These are phyloP conservation scores for Pteria penguin DNA, from an alignment of 2,888 invertebrate genomes.

Conservation along the genomic window DNA sequence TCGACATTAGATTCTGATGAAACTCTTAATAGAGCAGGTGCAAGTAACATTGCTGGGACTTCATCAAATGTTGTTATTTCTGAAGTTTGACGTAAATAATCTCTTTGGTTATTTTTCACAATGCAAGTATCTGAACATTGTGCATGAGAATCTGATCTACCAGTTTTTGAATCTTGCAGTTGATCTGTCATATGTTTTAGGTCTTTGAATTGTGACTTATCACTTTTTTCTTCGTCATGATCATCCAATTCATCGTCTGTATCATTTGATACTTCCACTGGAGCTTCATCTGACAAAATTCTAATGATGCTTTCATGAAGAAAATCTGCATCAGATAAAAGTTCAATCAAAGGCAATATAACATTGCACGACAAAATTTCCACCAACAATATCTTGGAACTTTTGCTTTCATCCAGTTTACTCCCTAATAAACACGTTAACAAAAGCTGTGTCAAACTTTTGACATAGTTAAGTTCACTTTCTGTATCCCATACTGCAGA, in stretches of 20 bases:
- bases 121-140: no score
- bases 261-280: slow-evolving; percentile 10
- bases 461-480: slow-evolving; percentile 47
- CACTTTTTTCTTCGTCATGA: no score
- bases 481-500: slow-evolving; percentile 41
- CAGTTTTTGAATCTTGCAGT: no score
- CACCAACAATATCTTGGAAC: slow-evolving; percentile 34
- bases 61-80: no score
- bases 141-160: no score
- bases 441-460: slow-evolving; percentile 36
- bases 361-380: slow-evolving; percentile 66
- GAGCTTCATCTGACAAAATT: slow-evolving; percentile 61
- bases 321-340: slow-evolving; percentile 64
- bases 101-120: no score
- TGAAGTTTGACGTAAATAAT: no score
- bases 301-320: slow-evolving; percentile 64
- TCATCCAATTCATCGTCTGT: not conserved
- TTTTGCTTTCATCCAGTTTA: slow-evolving; percentile 20
- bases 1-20: no score
- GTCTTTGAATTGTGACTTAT: no score
- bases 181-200: no score
- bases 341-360: slow-evolving; percentile 57
- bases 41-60: no score
- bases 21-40: no score
- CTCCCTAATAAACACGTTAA: slow-evolving; percentile 8